Evolutionary conservation across 2,113 vertebrate genomes (phyloP), one percentile per base, ranked within the genome.

Genomic region (Podiceps cristatus): DNA sequence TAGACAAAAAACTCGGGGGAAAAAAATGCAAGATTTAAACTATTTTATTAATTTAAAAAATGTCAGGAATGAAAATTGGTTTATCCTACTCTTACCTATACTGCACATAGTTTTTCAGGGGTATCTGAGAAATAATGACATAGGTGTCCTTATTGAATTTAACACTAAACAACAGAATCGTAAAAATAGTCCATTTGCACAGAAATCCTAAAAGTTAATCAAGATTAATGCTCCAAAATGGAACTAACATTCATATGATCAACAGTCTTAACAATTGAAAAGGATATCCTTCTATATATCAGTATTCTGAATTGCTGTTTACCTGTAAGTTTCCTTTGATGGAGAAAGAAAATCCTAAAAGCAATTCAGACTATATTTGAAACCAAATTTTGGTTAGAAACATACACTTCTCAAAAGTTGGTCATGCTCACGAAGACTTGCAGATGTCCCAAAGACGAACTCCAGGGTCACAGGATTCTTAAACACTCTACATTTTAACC

Each of bases 361-460:
- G 4, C 11, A 79, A 42, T 63, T 59, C 37, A 63, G 31, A 55
- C 12, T 18, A 37, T 11, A 37, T 52, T 67, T 68, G 19, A n/a
- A 80, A 60, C 7, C 14, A 80, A 72, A 75, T 86, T 72, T 63
- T n/a, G 28, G 8, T 28, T 79, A 64, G 58, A 76, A 68, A 7
- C 0, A 1, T 4, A 4, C 0, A 2, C 16, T 80, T 89, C 24
- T 63, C 22, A 45, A 28, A 45, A 58, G 12, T 0, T 76, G 58
- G 4, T 45, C 25, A 7, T 49, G 31, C 7, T 50, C 11, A 19
- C 50, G 24, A 90, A 58, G 52, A 59, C 18, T 33, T 82, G 15
- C 11, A 53, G 18, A 33, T 0, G 0, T 17, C 31, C 18, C 47
- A 67, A 20, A 6, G 13, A 45, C 0, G 1, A 63, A 35, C 24